Evolutionary conservation across 2,888 invertebrate species (phyloP).

Genomic region (Muscina levida): DNA sequence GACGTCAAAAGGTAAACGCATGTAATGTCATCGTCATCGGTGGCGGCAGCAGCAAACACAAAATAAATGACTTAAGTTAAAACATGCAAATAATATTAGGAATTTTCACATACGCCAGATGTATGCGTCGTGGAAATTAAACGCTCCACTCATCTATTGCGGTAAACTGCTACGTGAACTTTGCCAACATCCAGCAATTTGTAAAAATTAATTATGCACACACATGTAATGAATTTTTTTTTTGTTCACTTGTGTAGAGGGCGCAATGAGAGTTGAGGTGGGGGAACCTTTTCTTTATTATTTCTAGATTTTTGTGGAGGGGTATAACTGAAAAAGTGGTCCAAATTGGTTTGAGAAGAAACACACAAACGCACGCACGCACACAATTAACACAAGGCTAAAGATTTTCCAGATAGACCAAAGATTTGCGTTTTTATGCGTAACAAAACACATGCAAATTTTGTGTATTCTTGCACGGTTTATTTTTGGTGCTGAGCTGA

Average conservation of each 20-base stretch:
- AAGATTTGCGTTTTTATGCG: no score
- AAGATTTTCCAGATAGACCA: not conserved
- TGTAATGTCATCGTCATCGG: slow-evolving; percentile 21
- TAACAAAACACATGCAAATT: no score
- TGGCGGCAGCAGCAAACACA: no score
- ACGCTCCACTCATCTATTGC: no score
- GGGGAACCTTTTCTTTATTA: no score
- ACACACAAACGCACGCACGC: no score
- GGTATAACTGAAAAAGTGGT: not conserved
- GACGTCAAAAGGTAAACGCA: slow-evolving; percentile 48
- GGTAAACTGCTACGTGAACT: slow-evolving; percentile 14
- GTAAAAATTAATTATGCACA: slow-evolving; percentile 55
- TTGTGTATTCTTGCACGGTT: no score
- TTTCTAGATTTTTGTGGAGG: no score
- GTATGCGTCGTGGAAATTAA: no score
- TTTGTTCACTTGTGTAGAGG: slow-evolving; percentile 1
- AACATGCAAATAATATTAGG: slow-evolving; percentile 32
- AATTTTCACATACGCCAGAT: no score
- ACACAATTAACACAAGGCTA: slow-evolving; percentile 27
- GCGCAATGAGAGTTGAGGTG: no score
- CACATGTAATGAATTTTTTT: slow-evolving; percentile 40
- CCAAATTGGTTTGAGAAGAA: not conserved
- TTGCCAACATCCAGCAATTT: not conserved
- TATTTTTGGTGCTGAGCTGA: no score
- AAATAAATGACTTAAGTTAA: slow-evolving; percentile 41